Conservation (phyloP, 2,888 invertebrate species). For the Drosophila macrospina region DNA sequence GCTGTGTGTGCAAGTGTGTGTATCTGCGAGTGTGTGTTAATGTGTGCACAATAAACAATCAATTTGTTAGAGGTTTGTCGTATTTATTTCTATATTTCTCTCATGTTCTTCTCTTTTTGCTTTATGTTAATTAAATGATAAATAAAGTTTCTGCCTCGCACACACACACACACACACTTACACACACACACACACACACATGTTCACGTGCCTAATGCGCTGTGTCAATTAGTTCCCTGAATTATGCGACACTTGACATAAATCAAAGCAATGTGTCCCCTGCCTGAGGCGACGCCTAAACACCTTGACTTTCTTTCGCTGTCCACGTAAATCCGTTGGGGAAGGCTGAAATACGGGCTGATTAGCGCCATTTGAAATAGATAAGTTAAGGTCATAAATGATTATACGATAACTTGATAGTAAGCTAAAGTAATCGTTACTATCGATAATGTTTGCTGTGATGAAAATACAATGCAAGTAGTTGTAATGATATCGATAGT, state of each 20-base stretch:
- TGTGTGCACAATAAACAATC: slow-evolving; percentile 75
- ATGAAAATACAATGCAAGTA: too few species aligned
- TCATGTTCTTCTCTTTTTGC: slow-evolving; percentile 15
- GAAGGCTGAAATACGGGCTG: too few species aligned
- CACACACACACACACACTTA: slow-evolving; percentile 43
- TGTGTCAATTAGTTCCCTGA: slow-evolving; percentile 68
- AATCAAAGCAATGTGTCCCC: slow-evolving; percentile 32
- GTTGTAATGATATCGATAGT: too few species aligned
- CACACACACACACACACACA: slow-evolving; percentile 24
- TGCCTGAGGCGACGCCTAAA: background rate
- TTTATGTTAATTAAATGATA: slow-evolving; percentile 76
- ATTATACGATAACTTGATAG: too few species aligned
- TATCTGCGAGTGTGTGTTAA: slow-evolving; percentile 57
- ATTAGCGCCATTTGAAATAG: background rate
- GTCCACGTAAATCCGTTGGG: background rate
- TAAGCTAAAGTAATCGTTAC: too few species aligned
- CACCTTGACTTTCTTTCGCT: background rate
- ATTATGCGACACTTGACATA: slow-evolving; percentile 38
- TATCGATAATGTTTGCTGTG: too few species aligned
- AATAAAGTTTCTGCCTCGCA: slow-evolving; percentile 47
- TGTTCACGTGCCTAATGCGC: slow-evolving; percentile 58
- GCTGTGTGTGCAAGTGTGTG: slow-evolving; percentile 49
- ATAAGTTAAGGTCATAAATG: background rate
- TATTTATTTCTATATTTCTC: slow-evolving; percentile 50
- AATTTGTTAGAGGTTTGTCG: slow-evolving; percentile 64